Percentiles rank a stretch among this genome's conserved stretches.
These are phyloP conservation scores for Carettochelys insculpta DNA, from an alignment of 2,113 vertebrate species.

Conservation along the genomic window DNA sequence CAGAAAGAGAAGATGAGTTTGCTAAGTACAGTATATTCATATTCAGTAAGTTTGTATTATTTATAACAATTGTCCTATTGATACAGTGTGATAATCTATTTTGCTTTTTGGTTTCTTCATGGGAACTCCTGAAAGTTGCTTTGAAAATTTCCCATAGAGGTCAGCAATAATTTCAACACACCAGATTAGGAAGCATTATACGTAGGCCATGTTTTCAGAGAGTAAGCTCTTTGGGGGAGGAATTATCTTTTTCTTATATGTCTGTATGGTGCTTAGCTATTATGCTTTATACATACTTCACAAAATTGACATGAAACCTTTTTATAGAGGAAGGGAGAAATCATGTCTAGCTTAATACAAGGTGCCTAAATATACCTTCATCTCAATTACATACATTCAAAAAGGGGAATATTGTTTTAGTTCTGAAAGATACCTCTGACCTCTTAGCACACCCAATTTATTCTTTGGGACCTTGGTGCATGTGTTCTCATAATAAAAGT, in stretches of 20 bases:
- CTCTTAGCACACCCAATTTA: background rate
- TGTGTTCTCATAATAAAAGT: background rate
- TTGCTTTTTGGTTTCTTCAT: constrained; percentile 54
- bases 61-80: constrained; percentile 70
- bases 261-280: background rate
- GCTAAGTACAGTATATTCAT: constrained; percentile 70
- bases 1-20: constrained; percentile 68
- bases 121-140: constrained; percentile 23
- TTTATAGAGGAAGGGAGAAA: background rate
- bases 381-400: background rate
- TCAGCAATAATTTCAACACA: constrained; percentile 12
- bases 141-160: constrained; percentile 39
- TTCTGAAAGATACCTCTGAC: background rate
- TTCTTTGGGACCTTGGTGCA: background rate
- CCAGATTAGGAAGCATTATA: constrained; percentile 11
- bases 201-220: background rate
- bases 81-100: constrained; percentile 69
- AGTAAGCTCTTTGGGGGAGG: background rate
- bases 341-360: background rate
- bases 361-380: background rate
- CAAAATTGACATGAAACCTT: background rate
- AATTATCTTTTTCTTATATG: background rate
- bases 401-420: background rate
- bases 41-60: constrained; percentile 73
- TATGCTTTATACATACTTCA: background rate